Base-by-base conservation (phyloP, 2,113 vertebrate species). In the Cisticola juncidis region DNA sequence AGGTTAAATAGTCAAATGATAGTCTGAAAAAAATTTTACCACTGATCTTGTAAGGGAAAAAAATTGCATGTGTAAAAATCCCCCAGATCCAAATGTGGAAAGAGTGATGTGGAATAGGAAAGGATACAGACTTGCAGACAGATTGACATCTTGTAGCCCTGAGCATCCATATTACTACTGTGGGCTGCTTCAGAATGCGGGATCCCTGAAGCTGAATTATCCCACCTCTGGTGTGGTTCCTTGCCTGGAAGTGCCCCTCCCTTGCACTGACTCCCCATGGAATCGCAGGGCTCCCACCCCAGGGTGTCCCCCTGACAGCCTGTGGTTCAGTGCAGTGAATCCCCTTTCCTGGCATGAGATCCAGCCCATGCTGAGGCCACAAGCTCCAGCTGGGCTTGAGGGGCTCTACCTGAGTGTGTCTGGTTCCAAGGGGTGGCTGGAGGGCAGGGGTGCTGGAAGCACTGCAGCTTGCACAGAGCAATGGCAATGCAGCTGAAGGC, bases 191-290 rank as follows among this genome's bases (percentile, higher is more conserved):
- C 45, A 86, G 72, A 50, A 29, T 35, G 33, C 14, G 26, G 24
- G 23, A 23, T 82, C 85, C 57, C 54, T 82, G 53, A 40, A 90
- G 21, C 42, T 40, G 74, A 45, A 16, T 42, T 58, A 19, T 57
- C 36, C 38, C 54, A 53, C 26, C 35, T 64, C 66, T 76, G 29
- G 23, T 20, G 6, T 15, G 12, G n/a, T 53, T 81, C 38, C 47
- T 62, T 84, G 38, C 42, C 25, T 86, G 29, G 12, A 50, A 66
- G 29, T 6, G 31, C 14, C 24, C 11, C 4, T 54, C 42, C 92
- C 20, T 81, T 0, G 0, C 60, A 2, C 20, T 50, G 38, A 26
- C 23, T 74, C 38, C 16, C 31, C 28, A 5, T 14, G 36, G 79
- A 74, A 58, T 53, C 0, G 0, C n/a, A 38, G 50, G 29, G 25